Evolutionary conservation across 2,113 vertebrate species (phyloP).

Genomic region (Colinus virginianus): DNA sequence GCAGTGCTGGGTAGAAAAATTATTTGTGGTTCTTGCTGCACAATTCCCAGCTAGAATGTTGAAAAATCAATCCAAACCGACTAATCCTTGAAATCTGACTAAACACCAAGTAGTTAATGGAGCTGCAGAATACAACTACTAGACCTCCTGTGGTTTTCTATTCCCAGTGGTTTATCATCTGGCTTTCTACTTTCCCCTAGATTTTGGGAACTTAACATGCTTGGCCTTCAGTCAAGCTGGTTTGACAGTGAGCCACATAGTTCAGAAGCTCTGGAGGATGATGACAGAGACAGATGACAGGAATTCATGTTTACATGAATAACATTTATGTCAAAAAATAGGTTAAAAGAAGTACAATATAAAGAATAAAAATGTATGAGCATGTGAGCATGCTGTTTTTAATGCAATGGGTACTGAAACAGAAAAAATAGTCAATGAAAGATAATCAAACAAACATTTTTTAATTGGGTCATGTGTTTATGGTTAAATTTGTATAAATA

Average conservation of each 20-base stretch:
- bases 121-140: background rate
- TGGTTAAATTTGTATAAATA: background rate
- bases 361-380: background rate
- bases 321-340: slow-evolving; percentile 28
- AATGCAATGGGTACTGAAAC: background rate
- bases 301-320: slow-evolving; percentile 28
- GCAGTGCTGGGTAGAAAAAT: background rate
- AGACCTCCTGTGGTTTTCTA: background rate
- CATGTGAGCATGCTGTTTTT: background rate
- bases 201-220: slow-evolving; percentile 50
- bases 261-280: slow-evolving; percentile 30
- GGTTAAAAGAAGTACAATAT: slow-evolving; percentile 1
- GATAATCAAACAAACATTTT: background rate
- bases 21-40: background rate
- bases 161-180: slow-evolving; percentile 57
- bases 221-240: slow-evolving; percentile 45
- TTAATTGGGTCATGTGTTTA: background rate
- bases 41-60: background rate
- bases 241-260: slow-evolving; percentile 38
- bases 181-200: slow-evolving; percentile 31
- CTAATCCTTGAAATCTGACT: background rate
- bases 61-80: background rate
- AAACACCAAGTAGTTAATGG: background rate
- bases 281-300: slow-evolving; percentile 26
- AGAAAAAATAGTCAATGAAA: background rate